Evolutionary conservation across 2,797 vertebrate species (phyloP).

Genomic region (Sebastes wilsoni): DNA sequence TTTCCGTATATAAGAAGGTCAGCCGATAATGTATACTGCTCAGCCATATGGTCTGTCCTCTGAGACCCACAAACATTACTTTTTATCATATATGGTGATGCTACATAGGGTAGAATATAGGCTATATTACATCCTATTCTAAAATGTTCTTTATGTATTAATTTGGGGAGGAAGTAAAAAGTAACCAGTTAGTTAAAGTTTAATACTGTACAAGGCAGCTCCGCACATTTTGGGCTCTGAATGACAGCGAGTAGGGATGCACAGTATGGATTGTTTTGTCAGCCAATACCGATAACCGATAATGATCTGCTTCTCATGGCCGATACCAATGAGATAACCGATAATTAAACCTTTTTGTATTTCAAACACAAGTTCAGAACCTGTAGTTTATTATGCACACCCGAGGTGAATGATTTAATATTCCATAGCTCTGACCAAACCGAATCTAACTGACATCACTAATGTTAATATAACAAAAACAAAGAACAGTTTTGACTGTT

Average conservation of each 20-base stretch:
- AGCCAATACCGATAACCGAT: neutral
- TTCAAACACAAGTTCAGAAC: neutral
- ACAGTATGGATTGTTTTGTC: neutral
- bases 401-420: neutral
- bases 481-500: rapidly evolving
- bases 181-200: neutral
- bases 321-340: neutral
- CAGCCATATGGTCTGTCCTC: neutral
- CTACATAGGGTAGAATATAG: neutral
- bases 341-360: neutral
- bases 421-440: neutral
- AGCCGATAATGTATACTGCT: constrained; percentile 7
- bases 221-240: neutral
- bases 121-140: neutral
- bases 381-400: neutral
- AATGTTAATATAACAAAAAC: neutral
- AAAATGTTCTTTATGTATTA: neutral
- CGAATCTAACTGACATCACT: neutral
- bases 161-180: neutral
- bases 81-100: neutral
- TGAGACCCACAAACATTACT: neutral
- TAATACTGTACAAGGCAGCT: neutral
- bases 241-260: neutral
- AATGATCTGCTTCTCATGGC: no score
- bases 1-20: constrained; percentile 33